phyloP scores from a whole-genome alignment of 1,140 invertebrate genomes.

The Anagrus nilaparvatae region DNA sequence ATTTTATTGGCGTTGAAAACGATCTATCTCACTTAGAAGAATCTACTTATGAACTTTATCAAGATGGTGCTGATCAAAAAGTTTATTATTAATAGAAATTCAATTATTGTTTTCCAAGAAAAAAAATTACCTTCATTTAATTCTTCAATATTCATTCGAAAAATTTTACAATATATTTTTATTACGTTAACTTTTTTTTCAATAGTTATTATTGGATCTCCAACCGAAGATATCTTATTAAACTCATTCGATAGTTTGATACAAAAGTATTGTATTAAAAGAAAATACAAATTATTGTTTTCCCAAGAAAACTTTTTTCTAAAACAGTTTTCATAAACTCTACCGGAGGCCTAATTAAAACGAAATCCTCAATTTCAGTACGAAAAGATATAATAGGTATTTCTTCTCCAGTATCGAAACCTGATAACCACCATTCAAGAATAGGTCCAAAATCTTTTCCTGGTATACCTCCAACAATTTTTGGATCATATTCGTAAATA shows the following conservation, averaged over 20 bases:
- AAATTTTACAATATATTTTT: no score
- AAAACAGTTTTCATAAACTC: conserved; percentile 58
- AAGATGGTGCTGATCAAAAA: conserved; percentile 4
- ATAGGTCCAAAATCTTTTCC: conserved; percentile 74
- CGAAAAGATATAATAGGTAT: conserved; percentile 65
- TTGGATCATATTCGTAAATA: conserved; percentile 65
- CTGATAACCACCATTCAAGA: conserved; percentile 77
- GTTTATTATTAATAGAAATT: conserved; percentile 1
- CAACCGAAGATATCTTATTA: no score
- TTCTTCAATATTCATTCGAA: no score
- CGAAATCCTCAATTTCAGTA: conserved; percentile 74
- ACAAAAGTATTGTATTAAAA: no score
- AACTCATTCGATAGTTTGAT: no score
- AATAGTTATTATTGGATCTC: no score
- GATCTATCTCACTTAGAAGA: conserved; percentile 69
- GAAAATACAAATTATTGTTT: conserved; percentile 72
- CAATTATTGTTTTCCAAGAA: no score
- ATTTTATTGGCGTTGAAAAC: conserved; percentile 76
- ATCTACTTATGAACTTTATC: conserved; percentile 84
- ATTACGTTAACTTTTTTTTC: no score
- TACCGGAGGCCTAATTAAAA: conserved; percentile 63
- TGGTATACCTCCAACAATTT: conserved; percentile 61
- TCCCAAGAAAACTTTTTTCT: conserved; percentile 72
- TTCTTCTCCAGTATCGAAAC: conserved; percentile 71
- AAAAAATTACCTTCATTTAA: no score